Evolutionary conservation across 2,888 invertebrate genomes (phyloP).

Genomic region (Agelastica alni): DNA sequence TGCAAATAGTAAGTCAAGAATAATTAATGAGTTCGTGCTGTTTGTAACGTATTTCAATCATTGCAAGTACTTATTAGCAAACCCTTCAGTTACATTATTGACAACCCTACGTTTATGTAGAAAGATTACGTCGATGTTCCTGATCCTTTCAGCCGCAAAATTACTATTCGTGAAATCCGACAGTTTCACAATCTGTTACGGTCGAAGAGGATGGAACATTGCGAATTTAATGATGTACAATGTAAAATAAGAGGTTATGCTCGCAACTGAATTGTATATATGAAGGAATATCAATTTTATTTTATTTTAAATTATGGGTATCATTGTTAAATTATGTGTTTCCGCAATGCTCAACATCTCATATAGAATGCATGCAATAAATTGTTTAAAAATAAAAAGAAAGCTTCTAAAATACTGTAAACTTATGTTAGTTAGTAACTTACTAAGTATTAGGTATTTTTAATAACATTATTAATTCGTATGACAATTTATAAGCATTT

Average conservation of each 20-base stretch:
- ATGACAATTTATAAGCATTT: too few relatives aligned
- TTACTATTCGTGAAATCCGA: constrained; percentile 10
- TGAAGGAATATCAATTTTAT: constrained; percentile 1
- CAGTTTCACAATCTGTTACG: constrained; percentile 17
- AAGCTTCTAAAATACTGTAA: too few relatives aligned
- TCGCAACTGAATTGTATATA: neutral
- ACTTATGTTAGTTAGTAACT: too few relatives aligned
- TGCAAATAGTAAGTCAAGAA: too few relatives aligned
- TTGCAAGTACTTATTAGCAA: neutral
- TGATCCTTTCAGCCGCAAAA: constrained; percentile 8
- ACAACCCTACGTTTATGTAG: constrained; percentile 6
- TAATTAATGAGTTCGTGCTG: neutral
- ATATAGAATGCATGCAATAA: too few relatives aligned
- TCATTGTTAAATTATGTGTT: constrained; percentile 8
- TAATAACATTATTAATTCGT: too few relatives aligned
- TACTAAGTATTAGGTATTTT: too few relatives aligned
- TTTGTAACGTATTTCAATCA: neutral
- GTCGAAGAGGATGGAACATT: constrained; percentile 13
- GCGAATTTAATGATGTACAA: constrained; percentile 8
- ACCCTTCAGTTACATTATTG: neutral
- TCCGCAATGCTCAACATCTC: constrained; percentile 10
- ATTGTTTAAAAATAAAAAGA: too few relatives aligned
- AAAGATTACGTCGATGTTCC: neutral
- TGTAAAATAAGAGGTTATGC: constrained; percentile 11
- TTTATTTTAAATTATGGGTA: constrained; percentile 5